phyloP scores from a whole-genome alignment of 2,888 invertebrate genomes.

The Limnephilus marmoratus region DNA sequence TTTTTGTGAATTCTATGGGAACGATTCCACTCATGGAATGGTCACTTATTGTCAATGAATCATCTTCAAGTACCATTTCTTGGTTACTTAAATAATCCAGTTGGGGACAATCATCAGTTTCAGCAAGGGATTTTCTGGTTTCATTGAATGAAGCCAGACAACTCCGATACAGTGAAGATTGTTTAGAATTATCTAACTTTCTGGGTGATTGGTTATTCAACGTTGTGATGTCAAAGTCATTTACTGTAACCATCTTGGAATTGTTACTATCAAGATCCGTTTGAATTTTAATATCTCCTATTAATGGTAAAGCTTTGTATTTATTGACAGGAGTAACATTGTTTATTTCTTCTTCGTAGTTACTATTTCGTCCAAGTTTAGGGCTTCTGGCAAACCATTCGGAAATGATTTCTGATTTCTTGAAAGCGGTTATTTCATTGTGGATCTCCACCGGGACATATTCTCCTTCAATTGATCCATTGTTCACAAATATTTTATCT shows the following conservation, averaged over 20 bases:
- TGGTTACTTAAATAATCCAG: neutral
- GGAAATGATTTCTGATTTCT: constrained; percentile 74
- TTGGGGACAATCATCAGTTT: neutral
- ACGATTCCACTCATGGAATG: constrained; percentile 52
- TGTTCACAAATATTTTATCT: constrained; percentile 81
- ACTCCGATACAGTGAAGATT: constrained; percentile 51
- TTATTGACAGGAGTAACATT: constrained; percentile 20
- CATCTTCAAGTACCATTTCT: constrained; percentile 12
- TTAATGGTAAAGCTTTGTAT: neutral
- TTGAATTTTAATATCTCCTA: constrained; percentile 69
- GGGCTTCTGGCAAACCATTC: constrained; percentile 75
- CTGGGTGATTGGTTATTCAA: neutral
- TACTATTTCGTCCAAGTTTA: constrained; percentile 68
- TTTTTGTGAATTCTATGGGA: constrained; percentile 60
- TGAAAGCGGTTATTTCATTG: constrained; percentile 67
- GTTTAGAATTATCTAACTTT: constrained; percentile 24
- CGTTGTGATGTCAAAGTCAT: constrained; percentile 9
- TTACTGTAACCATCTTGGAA: constrained; percentile 31
- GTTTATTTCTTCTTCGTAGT: constrained; percentile 66
- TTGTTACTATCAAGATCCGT: constrained; percentile 5
- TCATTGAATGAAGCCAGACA: constrained; percentile 38
- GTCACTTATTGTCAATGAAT: constrained; percentile 28
- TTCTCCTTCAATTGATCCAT: constrained; percentile 79
- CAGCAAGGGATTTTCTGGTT: constrained; percentile 7
- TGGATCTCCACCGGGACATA: constrained; percentile 73